These are phyloP conservation scores for Apantesis nais DNA, from an alignment of 2,888 invertebrate species.

Conservation along the genomic window DNA sequence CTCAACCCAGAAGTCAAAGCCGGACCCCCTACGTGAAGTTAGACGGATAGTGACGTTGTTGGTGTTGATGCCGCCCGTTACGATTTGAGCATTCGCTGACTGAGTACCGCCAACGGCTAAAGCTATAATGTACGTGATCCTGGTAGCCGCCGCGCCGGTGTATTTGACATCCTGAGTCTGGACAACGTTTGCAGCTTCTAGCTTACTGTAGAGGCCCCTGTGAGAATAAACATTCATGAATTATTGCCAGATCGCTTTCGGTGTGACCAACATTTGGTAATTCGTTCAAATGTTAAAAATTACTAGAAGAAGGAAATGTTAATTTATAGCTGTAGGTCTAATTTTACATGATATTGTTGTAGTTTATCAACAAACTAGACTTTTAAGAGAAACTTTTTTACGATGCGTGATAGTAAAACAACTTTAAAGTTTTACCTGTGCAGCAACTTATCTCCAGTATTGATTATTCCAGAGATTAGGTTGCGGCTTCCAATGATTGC, in stretches of 20 bases:
- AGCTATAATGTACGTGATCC: background rate
- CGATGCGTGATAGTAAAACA: too few relatives aligned
- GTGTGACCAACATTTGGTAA: background rate
- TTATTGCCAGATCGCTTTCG: background rate
- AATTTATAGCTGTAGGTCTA: too few relatives aligned
- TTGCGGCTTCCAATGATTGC: background rate
- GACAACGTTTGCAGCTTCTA: background rate
- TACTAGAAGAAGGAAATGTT: background rate
- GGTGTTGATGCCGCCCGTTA: background rate
- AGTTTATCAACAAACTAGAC: too few relatives aligned
- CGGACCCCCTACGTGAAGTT: background rate
- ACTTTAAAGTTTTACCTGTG: background rate
- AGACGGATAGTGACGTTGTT: conserved; percentile 1
- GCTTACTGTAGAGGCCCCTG: background rate
- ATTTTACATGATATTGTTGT: too few relatives aligned
- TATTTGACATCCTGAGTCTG: background rate
- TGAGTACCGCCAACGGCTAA: background rate
- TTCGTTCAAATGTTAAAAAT: background rate
- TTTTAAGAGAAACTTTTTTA: too few relatives aligned
- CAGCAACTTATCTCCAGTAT: background rate
- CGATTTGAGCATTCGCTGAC: background rate
- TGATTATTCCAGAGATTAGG: background rate
- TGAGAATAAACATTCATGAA: background rate
- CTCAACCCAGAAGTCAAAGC: background rate
- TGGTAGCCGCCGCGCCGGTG: background rate